Evolutionary conservation across 2,113 vertebrate genomes (phyloP).

Genomic region (Cairina moschata): DNA sequence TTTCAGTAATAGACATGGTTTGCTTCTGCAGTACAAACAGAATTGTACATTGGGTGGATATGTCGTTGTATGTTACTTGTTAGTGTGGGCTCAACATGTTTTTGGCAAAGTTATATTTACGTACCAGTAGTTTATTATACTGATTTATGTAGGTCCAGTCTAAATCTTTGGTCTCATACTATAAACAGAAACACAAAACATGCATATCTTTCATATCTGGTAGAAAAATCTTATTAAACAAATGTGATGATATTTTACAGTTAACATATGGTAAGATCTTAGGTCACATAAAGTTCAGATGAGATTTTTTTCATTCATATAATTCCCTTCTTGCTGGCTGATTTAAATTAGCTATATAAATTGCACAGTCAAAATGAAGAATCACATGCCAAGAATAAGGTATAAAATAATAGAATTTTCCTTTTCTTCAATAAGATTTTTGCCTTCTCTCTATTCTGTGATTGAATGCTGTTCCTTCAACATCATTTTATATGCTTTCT

Average conservation of each 20-base stretch:
- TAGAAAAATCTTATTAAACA: neutral
- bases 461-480: neutral
- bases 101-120: neutral
- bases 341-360: neutral
- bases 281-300: neutral
- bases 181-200: neutral
- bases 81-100: neutral
- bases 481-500: neutral
- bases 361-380: neutral
- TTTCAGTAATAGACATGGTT: neutral
- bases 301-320: neutral
- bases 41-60: neutral
- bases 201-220: neutral
- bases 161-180: neutral
- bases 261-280: neutral
- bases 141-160: neutral
- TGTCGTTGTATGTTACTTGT: neutral
- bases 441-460: neutral
- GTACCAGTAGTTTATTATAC: neutral
- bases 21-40: neutral
- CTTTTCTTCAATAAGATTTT: neutral
- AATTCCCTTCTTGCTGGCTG: neutral
- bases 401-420: neutral
- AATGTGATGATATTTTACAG: neutral
- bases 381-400: neutral